A percentile compares a stretch with the other conserved stretches of the same genome.
Evolutionary conservation across 2,113 vertebrate species (phyloP).

Genomic region (Cynopterus brachyotis): DNA sequence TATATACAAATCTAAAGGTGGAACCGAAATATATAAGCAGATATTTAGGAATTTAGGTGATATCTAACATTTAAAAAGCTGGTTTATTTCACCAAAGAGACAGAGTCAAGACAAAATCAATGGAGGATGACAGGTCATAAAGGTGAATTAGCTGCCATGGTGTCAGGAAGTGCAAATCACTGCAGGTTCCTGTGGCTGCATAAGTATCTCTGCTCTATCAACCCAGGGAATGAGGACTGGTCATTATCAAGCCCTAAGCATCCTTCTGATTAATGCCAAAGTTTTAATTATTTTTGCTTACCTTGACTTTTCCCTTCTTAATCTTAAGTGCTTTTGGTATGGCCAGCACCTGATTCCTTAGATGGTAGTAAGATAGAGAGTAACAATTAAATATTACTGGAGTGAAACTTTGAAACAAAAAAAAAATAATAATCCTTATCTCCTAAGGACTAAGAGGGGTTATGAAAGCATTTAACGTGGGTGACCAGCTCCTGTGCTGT

Average conservation of each 20-base stretch:
- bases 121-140: not conserved
- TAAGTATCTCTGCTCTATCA: not conserved
- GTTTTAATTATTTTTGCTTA: not conserved
- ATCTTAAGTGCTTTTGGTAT: not conserved
- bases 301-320: not conserved
- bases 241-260: fast-evolving
- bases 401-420: not conserved
- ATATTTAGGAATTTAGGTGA: not conserved
- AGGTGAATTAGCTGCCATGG: not conserved
- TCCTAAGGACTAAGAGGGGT: not conserved
- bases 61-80: not conserved
- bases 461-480: not conserved
- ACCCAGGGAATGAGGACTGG: not conserved
- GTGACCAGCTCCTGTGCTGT: not conserved
- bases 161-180: not conserved
- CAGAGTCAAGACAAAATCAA: conserved; percentile 47
- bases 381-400: not conserved
- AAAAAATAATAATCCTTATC: not conserved
- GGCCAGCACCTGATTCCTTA: not conserved
- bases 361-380: not conserved
- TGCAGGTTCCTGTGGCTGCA: not conserved
- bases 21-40: not conserved
- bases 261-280: not conserved
- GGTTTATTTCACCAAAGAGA: conserved; percentile 45
- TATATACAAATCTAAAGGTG: not conserved